phyloP scores from a whole-genome alignment of 2,888 invertebrate genomes.

The Caenorhabditis drosophilae region DNA sequence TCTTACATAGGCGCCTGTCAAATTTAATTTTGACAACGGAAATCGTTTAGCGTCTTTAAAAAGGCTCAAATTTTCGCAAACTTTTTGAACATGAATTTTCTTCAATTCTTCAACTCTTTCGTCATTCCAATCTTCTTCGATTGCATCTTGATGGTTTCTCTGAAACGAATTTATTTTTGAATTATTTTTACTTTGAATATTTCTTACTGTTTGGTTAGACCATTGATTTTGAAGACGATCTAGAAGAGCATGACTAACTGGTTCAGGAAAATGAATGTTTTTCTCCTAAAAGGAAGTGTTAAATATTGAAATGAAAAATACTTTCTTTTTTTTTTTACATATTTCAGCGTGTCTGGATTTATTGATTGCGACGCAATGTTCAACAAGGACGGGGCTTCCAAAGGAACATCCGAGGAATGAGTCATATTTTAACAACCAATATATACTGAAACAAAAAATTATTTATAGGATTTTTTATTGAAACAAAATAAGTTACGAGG shows the following conservation, averaged over 20 bases:
- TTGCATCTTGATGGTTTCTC: conserved; percentile 1
- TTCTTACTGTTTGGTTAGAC: no score
- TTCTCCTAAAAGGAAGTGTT: conserved; percentile 25
- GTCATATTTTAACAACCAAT: no score
- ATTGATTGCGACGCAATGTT: conserved; percentile 37
- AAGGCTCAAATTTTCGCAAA: conserved; percentile 13
- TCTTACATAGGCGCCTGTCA: conserved; percentile 38
- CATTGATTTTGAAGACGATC: conserved; percentile 31
- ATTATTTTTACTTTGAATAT: no score
- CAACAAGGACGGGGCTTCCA: conserved; percentile 46
- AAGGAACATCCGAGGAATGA: conserved; percentile 41
- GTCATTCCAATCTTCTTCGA: conserved; percentile 8
- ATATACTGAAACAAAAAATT: no score
- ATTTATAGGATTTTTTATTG: no score
- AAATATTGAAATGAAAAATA: no score
- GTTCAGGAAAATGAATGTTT: conserved; percentile 25
- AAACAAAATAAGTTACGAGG: no score
- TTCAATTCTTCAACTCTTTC: no score
- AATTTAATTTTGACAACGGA: conserved; percentile 38
- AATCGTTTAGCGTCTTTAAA: conserved; percentile 39
- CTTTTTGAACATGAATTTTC: conserved; percentile 14
- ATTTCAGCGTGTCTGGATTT: conserved; percentile 5
- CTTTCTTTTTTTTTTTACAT: conserved; percentile 4
- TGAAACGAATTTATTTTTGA: conserved; percentile 19
- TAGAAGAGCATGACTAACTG: conserved; percentile 38